Evolutionary conservation across 2,797 vertebrate species (phyloP), one percentile per base, ranked within the genome.

Genomic region (Kryptolebias ocellatus): DNA sequence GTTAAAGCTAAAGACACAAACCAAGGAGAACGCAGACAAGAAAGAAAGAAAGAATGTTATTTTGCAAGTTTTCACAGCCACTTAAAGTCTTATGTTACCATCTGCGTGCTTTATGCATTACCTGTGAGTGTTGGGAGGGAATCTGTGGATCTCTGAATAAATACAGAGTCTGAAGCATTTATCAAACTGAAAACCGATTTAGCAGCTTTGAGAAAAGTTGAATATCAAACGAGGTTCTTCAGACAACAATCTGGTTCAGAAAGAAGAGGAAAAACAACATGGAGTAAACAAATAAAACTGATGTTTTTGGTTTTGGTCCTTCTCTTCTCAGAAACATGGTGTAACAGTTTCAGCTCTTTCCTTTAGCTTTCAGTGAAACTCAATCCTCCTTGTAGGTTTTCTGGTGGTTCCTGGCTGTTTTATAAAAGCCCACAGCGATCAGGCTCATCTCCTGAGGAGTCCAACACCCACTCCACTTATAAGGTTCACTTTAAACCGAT

Each of bases 51-150:
- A 15, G 62, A 63, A 74, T 50, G 56, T 45, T 49, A 59, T 77
- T 28, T 54, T 52, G 27, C 5, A 49, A 37, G 63, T 59, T 68
- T 81, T 80, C 50, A 77, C 34, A 78, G 27, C 46, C 49, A 20
- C 44, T 42, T 69, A 53, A 62, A 20, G 18, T 24, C 64, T 17
- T 45, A 20, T 47, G 1, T 59, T 57, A 45, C 44, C 28, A 24
- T 29, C 4, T 52, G 11, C 57, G 29, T 49, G 50, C 37, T 53
- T 42, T 10, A 27, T 54, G 2, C 27, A n/a, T 37, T 45, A 45
- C 44, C 44, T 45, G 44, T 45, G 11, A 4, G 15, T 28, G 28
- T 6, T 62, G 54, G 1, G 50, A 72, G 55, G 28, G 53, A 66
- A 54, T 58, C 27, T 70, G 64, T 64, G 58, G 58, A 64, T 24